phyloP scores from a whole-genome alignment of 1,140 invertebrate species.

The Pygmarrhopalites habei region DNA sequence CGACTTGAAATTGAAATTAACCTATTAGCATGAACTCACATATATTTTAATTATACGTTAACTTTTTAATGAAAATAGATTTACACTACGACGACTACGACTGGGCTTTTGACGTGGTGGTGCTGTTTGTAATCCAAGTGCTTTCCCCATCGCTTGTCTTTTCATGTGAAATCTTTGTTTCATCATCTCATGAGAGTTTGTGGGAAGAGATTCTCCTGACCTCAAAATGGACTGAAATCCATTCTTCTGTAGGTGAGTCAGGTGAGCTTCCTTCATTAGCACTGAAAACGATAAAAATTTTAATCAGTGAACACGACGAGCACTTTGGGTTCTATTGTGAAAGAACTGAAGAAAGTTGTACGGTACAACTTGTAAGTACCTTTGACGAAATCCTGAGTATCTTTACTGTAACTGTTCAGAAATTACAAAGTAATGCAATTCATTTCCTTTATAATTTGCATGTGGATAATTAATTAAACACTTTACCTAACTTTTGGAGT shows the following conservation, averaged over 20 bases:
- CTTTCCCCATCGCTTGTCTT: not conserved
- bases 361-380: too few relatives aligned
- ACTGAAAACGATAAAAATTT: not conserved
- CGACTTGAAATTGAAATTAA: not conserved
- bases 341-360: too few relatives aligned
- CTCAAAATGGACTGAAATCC: constrained; percentile 12
- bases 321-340: too few relatives aligned
- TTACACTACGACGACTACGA: not conserved
- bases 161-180: constrained; percentile 3
- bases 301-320: too few relatives aligned
- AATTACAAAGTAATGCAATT: too few relatives aligned
- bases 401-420: too few relatives aligned
- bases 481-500: too few relatives aligned
- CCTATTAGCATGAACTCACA: not conserved
- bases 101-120: not conserved
- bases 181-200: constrained; percentile 6
- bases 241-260: constrained; percentile 9
- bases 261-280: constrained; percentile 16
- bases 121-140: not conserved
- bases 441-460: too few relatives aligned
- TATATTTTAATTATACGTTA: not conserved
- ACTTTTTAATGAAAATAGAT: not conserved
- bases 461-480: too few relatives aligned
- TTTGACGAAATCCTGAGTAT: too few relatives aligned
- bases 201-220: constrained; percentile 6